Evolutionary conservation across 1,140 invertebrate species (phyloP).

Genomic region (Drosophila parvula): DNA sequence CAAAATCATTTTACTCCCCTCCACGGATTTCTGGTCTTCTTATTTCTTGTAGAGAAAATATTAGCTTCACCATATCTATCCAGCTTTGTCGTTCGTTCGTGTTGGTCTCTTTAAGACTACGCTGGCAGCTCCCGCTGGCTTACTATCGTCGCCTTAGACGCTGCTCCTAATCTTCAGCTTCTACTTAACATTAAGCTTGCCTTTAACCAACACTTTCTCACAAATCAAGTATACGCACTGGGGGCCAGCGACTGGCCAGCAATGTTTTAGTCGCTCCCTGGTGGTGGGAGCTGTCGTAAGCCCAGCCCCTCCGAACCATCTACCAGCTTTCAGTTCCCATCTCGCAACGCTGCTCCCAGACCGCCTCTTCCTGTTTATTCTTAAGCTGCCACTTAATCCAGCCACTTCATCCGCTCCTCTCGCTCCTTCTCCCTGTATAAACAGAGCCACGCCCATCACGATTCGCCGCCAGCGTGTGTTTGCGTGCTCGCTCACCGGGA

Average conservation of each 20-base stretch:
- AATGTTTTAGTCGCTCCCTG: slow-evolving; percentile 50
- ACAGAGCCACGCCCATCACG: slow-evolving; percentile 28
- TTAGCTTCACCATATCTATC: neutral
- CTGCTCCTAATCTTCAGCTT: slow-evolving; percentile 43
- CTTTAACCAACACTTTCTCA: slow-evolving; percentile 56
- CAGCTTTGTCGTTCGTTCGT: slow-evolving; percentile 24
- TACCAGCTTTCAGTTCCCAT: neutral
- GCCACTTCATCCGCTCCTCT: slow-evolving; percentile 59
- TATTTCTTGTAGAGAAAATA: slow-evolving; percentile 13
- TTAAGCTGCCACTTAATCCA: slow-evolving; percentile 80
- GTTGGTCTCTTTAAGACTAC: slow-evolving; percentile 32
- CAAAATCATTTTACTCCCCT: neutral
- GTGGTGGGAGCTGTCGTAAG: slow-evolving; percentile 16
- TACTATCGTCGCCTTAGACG: slow-evolving; percentile 20
- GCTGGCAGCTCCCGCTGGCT: slow-evolving; percentile 20
- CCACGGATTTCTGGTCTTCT: no score
- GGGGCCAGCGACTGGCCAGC: slow-evolving; percentile 47
- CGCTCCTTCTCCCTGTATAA: slow-evolving; percentile 15
- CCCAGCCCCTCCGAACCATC: slow-evolving; percentile 10
- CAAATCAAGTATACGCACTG: slow-evolving; percentile 77
- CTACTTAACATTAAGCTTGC: slow-evolving; percentile 60
- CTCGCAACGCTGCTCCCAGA: slow-evolving; percentile 24
- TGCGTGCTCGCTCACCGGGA: slow-evolving; percentile 52
- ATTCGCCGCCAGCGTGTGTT: slow-evolving; percentile 21
- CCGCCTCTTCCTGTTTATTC: slow-evolving; percentile 63